Evolutionary conservation across 1,140 invertebrate species (phyloP), one percentile per base, ranked within the genome.

Genomic region (Drosophila ironensis): DNA sequence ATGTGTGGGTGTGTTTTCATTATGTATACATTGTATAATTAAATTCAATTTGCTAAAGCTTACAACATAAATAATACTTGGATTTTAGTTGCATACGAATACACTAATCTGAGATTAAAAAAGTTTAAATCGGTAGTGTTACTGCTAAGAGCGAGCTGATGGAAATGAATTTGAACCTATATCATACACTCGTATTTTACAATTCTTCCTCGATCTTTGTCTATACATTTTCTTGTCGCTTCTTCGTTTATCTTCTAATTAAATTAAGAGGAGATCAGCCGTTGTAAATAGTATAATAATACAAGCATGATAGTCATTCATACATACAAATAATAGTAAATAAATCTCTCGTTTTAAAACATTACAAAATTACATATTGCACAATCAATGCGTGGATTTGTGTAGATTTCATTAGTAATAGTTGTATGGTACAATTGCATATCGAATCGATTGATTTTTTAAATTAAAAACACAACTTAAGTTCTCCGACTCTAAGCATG

Each of bases 201-300:
- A 82, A 64, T 72, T 67, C 20, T 51, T 72, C 44, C 50, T 46
- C 46, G 22, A 28, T 9, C 14, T 35, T 46, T 66, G 25, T 12
- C 35, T 40, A 46, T 40, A 8, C 24, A 16, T 37, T 53, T 53
- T 42, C 9, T 50, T 45, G 22, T 24, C 25, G 24, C 3, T 17
- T 17, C 6, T 14, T 12, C 16, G 12, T 17, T 22, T 42, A 54
- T 53, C 22, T 48, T 53, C 37, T 69, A 78, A 71, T 78, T 84
- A 87, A 86, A 87, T 86, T 86, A 86, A 80, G 47, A 80, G 80
- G 80, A 86, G 80, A 86, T 86, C 80, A 86, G 71, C 60, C 41
- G 73, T 84, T 78, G 66, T 72, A 54, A 45, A 70, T 54, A 72
- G 69, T 71, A 44, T 71, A 72, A 71, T 72, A 71, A 71, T 72